Percentiles rank a stretch among this genome's conserved stretches.
Conservation (phyloP, 1,140 invertebrate genomes). For the Drosophila triauraria region DNA sequence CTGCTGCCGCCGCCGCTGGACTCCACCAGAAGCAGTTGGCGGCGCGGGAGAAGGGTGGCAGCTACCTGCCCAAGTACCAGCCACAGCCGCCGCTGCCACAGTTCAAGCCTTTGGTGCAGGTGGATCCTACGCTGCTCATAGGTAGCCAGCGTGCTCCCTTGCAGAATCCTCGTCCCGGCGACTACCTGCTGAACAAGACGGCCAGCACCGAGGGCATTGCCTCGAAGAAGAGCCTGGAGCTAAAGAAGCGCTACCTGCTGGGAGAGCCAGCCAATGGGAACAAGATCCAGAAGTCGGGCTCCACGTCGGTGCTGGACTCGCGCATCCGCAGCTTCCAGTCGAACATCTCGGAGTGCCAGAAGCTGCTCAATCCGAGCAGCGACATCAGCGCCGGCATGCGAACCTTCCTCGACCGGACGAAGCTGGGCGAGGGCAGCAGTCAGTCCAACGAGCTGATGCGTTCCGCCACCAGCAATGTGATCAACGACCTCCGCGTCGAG, state of each 20-base stretch:
- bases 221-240: conserved; percentile 92
- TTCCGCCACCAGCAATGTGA: conserved; percentile 76
- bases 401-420: conserved; percentile 87
- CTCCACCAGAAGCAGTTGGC: conserved; percentile 69
- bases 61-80: conserved; percentile 79
- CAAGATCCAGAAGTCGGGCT: conserved; percentile 92
- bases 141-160: conserved; percentile 71
- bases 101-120: conserved; percentile 86
- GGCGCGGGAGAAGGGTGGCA: conserved; percentile 62
- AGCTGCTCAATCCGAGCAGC: conserved; percentile 92
- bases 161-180: conserved; percentile 87
- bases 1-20: conserved; percentile 31
- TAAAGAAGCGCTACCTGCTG: conserved; percentile 93
- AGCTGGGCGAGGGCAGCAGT: conserved; percentile 56
- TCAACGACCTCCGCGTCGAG: conserved; percentile 78
- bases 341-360: conserved; percentile 95
- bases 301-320: conserved; percentile 92
- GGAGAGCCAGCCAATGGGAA: conserved; percentile 87
- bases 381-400: conserved; percentile 91
- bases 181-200: conserved; percentile 92
- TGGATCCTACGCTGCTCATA: conserved; percentile 79
- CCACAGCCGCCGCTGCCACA: conserved; percentile 85
- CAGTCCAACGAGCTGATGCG: conserved; percentile 66
- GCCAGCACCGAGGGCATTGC: conserved; percentile 94
- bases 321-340: conserved; percentile 93